Evolutionary conservation across 35 echinoderm and acorn worm species (phyloP).

Genomic region (Apostichopus californicus): DNA sequence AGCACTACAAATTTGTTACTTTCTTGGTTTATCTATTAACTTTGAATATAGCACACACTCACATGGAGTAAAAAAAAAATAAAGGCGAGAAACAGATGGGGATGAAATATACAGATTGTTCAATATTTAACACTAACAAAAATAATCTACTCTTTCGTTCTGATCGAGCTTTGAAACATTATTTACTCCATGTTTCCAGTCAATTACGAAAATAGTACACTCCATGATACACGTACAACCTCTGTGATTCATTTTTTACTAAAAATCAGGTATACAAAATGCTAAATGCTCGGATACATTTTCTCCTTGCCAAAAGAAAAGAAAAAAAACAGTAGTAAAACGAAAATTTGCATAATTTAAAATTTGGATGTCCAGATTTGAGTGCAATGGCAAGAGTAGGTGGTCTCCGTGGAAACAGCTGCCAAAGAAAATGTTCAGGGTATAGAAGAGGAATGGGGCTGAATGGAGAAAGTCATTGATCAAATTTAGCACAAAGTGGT

Average conservation of each 20-base stretch:
- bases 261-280: not conserved
- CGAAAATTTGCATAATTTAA: not conserved
- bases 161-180: not conserved
- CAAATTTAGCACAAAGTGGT: too few species aligned
- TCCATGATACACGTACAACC: not conserved
- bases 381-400: not conserved
- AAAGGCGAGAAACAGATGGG: not conserved
- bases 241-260: not conserved
- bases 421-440: not conserved
- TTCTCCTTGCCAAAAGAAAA: not conserved
- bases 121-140: not conserved
- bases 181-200: not conserved
- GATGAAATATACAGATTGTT: not conserved
- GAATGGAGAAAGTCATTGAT: too few species aligned
- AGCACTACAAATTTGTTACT: not conserved
- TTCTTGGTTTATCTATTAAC: not conserved
- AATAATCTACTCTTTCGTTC: not conserved
- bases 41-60: constrained; percentile 37
- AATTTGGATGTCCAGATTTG: not conserved
- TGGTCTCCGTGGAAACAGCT: not conserved
- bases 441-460: too few species aligned
- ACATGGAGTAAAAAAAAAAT: not conserved
- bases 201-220: not conserved
- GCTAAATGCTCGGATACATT: not conserved
- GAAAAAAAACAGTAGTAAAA: not conserved